Base-by-base conservation (phyloP, 2,888 invertebrate genomes). In the Caradrina clavipalpis region DNA sequence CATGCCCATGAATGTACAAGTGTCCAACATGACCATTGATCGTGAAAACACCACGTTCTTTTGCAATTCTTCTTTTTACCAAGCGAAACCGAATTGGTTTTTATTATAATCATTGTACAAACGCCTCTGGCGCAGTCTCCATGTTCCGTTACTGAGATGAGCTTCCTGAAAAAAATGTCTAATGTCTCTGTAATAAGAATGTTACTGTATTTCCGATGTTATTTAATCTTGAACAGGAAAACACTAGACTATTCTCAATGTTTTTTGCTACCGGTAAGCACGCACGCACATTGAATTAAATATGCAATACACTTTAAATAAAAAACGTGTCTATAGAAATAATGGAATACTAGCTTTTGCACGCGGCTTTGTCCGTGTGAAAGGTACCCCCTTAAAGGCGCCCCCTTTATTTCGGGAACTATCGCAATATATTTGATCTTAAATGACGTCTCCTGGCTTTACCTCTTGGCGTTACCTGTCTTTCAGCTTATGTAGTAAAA, bases 191-290 rank as follows among this genome's bases (percentile, higher is more conserved):
- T 50, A 6, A 31, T 42, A 31, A 45, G 1, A 22, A 76, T 45
- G n/a, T 45, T 67, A 50, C 49, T 55, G 31, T 70, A 67, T 50
- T 50, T 55, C 31, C 31, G 17, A 50, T 45, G 49, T 56, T 55
- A 76, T 76, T 67, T 51, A 55, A 76, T 76, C 50, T 45, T n/a
- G 55, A 15, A 39, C 26, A 76, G 35, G 50, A 51, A 75, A 71
- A 49, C 42, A 22, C n/a, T 39, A 45, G 11, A 13, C 47, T 31
- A 49, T 55, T n/a, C 50, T 50, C 1, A 50, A 55, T 51, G 26
- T 45, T 53, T 76, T 69, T 71, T 71, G 26, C n/a, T 19, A 35
- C 2, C 21, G 13, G 8, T n/a, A 1, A n/a, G 8, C 6, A 21
- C 49, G 35, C 69, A 68, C 35, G 55, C n/a, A n/a, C 35, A 39